Percentiles rank a stretch among this genome's conserved stretches.
These are phyloP conservation scores for Oryzias sinensis DNA, from an alignment of 2,797 vertebrate genomes.

Conservation along the genomic window DNA sequence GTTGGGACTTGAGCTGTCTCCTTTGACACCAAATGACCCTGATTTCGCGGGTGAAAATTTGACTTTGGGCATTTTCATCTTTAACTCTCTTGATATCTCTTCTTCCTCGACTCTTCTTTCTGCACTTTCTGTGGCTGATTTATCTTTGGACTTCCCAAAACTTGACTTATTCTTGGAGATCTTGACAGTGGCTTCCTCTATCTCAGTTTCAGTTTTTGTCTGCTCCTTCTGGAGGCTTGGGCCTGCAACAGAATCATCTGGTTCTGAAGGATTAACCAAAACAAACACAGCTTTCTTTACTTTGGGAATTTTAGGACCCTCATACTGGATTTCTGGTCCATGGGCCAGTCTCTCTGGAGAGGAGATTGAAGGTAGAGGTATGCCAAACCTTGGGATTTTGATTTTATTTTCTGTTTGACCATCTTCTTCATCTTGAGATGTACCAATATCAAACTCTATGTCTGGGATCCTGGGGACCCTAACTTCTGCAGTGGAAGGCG, in stretches of 20 bases:
- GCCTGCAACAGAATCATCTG: slow-evolving; percentile 38
- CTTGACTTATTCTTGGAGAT: slow-evolving; percentile 64
- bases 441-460: slow-evolving; percentile 75
- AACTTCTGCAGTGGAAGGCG: slow-evolving; percentile 37
- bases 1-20: slow-evolving; percentile 52
- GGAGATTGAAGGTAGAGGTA: slow-evolving; percentile 70
- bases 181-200: slow-evolving; percentile 53
- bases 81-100: slow-evolving; percentile 50
- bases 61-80: slow-evolving; percentile 74
- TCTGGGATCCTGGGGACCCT: slow-evolving; percentile 70
- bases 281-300: slow-evolving; percentile 78
- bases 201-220: slow-evolving; percentile 30
- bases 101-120: slow-evolving; percentile 43
- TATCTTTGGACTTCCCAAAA: slow-evolving; percentile 72
- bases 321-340: slow-evolving; percentile 64
- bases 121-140: slow-evolving; percentile 36
- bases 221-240: slow-evolving; percentile 34
- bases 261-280: slow-evolving; percentile 66
- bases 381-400: slow-evolving; percentile 81
- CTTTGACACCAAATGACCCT: slow-evolving; percentile 49
- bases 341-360: slow-evolving; percentile 61
- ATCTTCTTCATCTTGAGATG: slow-evolving; percentile 43
- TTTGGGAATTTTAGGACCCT: slow-evolving; percentile 74
- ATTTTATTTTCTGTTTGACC: slow-evolving; percentile 63
- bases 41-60: slow-evolving; percentile 70